Evolutionary conservation across 2,888 invertebrate genomes (phyloP).

Genomic region (Brachyopa scutellaris): DNA sequence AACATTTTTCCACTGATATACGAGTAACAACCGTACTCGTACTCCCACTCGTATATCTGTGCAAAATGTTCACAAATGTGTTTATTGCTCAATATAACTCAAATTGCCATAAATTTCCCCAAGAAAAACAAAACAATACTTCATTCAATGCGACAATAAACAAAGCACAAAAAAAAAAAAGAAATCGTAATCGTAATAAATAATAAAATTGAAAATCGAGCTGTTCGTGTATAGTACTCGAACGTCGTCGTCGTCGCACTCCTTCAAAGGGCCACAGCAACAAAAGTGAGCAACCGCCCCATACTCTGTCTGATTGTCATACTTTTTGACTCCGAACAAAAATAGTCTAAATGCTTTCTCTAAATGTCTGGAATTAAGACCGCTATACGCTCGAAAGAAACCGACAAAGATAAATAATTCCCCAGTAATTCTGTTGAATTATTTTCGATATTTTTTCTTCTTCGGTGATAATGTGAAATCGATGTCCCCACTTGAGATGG

Average conservation of each 20-base stretch:
- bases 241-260: too few relatives aligned
- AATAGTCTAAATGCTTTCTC: slow-evolving; percentile 43
- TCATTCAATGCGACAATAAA: slow-evolving; percentile 57
- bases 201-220: slow-evolving; percentile 49
- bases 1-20: slow-evolving; percentile 51
- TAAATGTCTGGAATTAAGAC: slow-evolving; percentile 68
- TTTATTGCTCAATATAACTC: slow-evolving; percentile 67
- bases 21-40: too few relatives aligned
- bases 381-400: slow-evolving; percentile 52
- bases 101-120: slow-evolving; percentile 63
- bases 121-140: slow-evolving; percentile 56
- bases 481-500: slow-evolving; percentile 69
- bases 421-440: slow-evolving; percentile 68
- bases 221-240: too few relatives aligned
- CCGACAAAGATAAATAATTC: slow-evolving; percentile 69
- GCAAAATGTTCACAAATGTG: slow-evolving; percentile 65
- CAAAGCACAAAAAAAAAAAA: background rate
- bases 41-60: slow-evolving; percentile 55
- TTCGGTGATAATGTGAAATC: slow-evolving; percentile 69
- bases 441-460: slow-evolving; percentile 66
- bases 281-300: slow-evolving; percentile 26
- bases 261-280: background rate
- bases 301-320: too few relatives aligned
- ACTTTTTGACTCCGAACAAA: too few relatives aligned
- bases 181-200: slow-evolving; percentile 49